Evolutionary conservation across 2,888 invertebrate species (phyloP).

Genomic region (Nephrotoma flavescens): DNA sequence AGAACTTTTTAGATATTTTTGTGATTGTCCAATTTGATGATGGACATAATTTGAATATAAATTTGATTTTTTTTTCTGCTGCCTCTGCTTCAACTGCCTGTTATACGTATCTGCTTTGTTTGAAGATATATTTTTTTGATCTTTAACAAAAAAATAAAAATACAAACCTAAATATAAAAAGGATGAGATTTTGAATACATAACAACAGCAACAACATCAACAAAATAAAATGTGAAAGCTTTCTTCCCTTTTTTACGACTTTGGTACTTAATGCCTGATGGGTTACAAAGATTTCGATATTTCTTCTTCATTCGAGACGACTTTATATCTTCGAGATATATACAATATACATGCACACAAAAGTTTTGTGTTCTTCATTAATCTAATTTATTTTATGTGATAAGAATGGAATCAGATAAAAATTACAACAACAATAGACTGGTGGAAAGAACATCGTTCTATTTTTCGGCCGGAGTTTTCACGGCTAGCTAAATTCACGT

Average conservation of each 20-base stretch:
- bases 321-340: not conserved
- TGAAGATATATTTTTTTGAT: not conserved
- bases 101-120: not conserved
- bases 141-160: not conserved
- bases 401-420: not conserved
- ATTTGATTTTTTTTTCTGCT: not conserved
- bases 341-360: not conserved
- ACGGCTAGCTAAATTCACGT: not conserved
- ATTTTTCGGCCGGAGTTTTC: not conserved
- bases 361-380: not conserved
- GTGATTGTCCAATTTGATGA: not conserved
- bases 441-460: not conserved
- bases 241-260: not conserved
- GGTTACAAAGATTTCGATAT: not conserved
- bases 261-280: not conserved
- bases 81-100: not conserved
- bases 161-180: not conserved
- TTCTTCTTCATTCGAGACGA: not conserved
- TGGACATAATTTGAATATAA: not conserved
- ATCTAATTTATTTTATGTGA: not conserved
- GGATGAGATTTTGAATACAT: not conserved
- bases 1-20: not conserved
- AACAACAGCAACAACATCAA: not conserved
- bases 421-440: not conserved
- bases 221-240: not conserved